Evolutionary conservation across 1,140 invertebrate species (phyloP).

Genomic region (Nebria ingens): DNA sequence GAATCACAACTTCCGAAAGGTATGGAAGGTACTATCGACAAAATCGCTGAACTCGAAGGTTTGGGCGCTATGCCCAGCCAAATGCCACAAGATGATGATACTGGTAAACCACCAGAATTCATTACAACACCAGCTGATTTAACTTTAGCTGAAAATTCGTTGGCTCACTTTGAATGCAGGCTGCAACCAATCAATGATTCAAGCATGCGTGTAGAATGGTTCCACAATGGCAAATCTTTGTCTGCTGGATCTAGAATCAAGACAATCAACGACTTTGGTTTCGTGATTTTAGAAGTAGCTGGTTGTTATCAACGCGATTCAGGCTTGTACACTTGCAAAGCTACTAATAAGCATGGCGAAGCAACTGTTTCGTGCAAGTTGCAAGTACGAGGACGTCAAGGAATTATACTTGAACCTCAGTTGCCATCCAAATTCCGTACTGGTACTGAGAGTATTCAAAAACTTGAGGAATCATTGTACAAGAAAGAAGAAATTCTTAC

Average conservation of each 20-base stretch:
- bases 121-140: conserved; percentile 78
- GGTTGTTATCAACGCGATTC: conserved; percentile 81
- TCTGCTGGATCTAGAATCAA: conserved; percentile 79
- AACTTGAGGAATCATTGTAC: conserved; percentile 78
- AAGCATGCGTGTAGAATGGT: conserved; percentile 92
- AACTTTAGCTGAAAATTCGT: conserved; percentile 73
- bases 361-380: conserved; percentile 77
- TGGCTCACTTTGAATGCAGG: conserved; percentile 88
- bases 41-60: conserved; percentile 86
- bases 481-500: conserved; percentile 72
- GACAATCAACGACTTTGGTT: conserved; percentile 89
- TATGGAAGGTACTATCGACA: conserved; percentile 87
- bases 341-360: conserved; percentile 82
- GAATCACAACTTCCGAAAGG: conserved; percentile 86
- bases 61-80: conserved; percentile 54
- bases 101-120: conserved; percentile 85
- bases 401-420: conserved; percentile 84
- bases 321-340: conserved; percentile 84
- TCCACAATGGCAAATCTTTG: conserved; percentile 86
- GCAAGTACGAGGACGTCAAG: conserved; percentile 73
- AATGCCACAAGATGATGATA: conserved; percentile 63
- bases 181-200: conserved; percentile 84
- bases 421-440: conserved; percentile 73
- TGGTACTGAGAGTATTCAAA: conserved; percentile 81
- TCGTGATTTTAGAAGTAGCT: conserved; percentile 83